Base-by-base conservation (phyloP, 2,888 invertebrate genomes). In the Ormyrus labotus region DNA sequence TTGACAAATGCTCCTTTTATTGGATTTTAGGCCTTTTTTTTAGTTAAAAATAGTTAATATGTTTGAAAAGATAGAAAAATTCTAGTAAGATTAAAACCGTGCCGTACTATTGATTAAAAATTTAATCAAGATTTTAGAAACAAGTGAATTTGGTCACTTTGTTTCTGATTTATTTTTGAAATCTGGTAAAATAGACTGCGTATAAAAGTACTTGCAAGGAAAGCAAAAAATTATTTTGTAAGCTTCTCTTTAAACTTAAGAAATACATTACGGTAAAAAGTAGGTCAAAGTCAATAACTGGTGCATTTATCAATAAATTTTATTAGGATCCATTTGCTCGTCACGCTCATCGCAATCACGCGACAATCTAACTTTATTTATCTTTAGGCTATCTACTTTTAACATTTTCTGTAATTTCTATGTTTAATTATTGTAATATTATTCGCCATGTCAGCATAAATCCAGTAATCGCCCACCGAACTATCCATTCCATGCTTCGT, bases 271-370 rank as follows among this genome's bases (percentile, higher is more conserved):
- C 48, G n/a, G 9, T 50, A 50, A 7, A 60, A 48, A 60, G 50
- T 69, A 69, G 76, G 76, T 48, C 76, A 69, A 76, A 69, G 76
- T 76, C 76, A 76, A 69, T 76, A 69, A 57, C 55, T 63, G 57
- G 55, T 19, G 50, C 68, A 55, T 69, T 61, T 63, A 76, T 76
- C 76, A 57, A n/a, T 69, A 69, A 69, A 76, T 76, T 45, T 69
- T 34, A 69, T 69, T 76, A 69, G 76, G 63, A 69, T 61, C 68
- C 48, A 63, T 76, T 76, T 76, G 11, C 63, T 68, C 76, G 63
- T 61, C 69, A 67, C 75, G 75, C 68, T 75, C 61, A 47, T 47
- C 34, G 75, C 51, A 48, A 68, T 60, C 68, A 76, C 76, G 76
- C 76, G 53, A 76, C n/a, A 53, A 55, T 63, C 48, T 34, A 48